Evolutionary conservation across 1,140 invertebrate species (phyloP), one percentile per base, ranked within the genome.

Genomic region (Calliphora vicina): DNA sequence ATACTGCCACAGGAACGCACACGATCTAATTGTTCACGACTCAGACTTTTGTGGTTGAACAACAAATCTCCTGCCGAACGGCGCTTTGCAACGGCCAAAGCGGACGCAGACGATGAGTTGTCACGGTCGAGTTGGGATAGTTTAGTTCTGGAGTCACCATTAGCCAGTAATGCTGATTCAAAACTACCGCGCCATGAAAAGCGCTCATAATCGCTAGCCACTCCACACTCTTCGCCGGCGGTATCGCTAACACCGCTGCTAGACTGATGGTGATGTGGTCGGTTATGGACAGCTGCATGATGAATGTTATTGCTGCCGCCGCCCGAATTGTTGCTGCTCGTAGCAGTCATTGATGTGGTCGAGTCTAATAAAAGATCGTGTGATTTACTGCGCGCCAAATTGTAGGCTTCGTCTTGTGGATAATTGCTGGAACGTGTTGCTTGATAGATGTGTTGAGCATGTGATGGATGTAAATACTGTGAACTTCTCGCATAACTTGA

Each of bases 171-270:
- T 12, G 96, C 96, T 4, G 96, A 97, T 87, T 97, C 96, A 91
- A 97, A 97, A 90, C 96, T 97, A 81, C 96, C 96, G 83, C 96
- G 92, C 96, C 96, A 97, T 82, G 96, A 96, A 91, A 97, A 97
- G 74, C 96, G 91, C 88, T 97, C 96, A 92, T 96, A 95, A 87
- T 97, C 96, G 91, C 95, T 96, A n/a, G 95, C 94, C 85, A 95
- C 95, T 83, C 94, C 93, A 85, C 87, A 88, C 92, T 93, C 95
- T 91, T 93, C 95, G 1, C 91, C 92, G 29, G 88, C 92, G 88
- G 91, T 93, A 90, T 90, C 93, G 57, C 86, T 91, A 61, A 90
- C 89, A 81, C 91, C 90, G 85, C 91, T 90, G 83, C 91, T 89
- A 26, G 91, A 91, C 74, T 91, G 88, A 85, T 92, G 91, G 72